phyloP scores from a whole-genome alignment of 2,797 vertebrate genomes.

The Bucorvus abyssinicus region DNA sequence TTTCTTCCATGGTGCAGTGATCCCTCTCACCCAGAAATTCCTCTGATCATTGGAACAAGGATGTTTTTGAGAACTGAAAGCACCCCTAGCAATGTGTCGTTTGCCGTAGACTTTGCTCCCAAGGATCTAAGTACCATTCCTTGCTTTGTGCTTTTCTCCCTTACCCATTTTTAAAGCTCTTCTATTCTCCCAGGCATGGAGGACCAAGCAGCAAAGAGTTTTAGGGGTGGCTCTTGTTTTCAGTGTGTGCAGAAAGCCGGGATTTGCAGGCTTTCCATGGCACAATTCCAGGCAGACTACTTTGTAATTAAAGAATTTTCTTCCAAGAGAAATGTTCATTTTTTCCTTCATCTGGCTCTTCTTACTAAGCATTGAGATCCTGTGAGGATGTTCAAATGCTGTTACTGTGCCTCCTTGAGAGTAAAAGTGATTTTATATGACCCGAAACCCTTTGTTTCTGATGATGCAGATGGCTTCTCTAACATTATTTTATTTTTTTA shows the following conservation, averaged over 20 bases:
- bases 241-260: background rate
- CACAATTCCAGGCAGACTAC: conserved; percentile 21
- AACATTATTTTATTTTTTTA: conserved; percentile 31
- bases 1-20: conserved; percentile 53
- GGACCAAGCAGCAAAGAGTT: background rate
- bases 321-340: conserved; percentile 52
- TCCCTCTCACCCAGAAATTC: conserved; percentile 54
- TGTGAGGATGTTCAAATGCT: conserved; percentile 17
- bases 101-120: conserved; percentile 53
- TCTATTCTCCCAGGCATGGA: background rate
- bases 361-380: conserved; percentile 46
- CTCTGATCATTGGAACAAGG: conserved; percentile 71
- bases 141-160: conserved; percentile 31
- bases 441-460: conserved; percentile 57
- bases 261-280: conserved; percentile 23
- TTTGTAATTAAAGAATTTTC: conserved; percentile 61
- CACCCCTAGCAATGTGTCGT: conserved; percentile 40
- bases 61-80: conserved; percentile 60
- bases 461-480: conserved; percentile 45
- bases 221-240: conserved; percentile 9
- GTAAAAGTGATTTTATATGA: conserved; percentile 46
- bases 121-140: conserved; percentile 28
- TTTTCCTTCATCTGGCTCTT: conserved; percentile 31
- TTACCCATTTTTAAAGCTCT: conserved; percentile 2
- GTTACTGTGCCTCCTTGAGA: conserved; percentile 16